Percentiles rank a stretch among this genome's conserved stretches.
phyloP scores from a whole-genome alignment of 2,888 invertebrate species.

The Mylabris sibirica region DNA sequence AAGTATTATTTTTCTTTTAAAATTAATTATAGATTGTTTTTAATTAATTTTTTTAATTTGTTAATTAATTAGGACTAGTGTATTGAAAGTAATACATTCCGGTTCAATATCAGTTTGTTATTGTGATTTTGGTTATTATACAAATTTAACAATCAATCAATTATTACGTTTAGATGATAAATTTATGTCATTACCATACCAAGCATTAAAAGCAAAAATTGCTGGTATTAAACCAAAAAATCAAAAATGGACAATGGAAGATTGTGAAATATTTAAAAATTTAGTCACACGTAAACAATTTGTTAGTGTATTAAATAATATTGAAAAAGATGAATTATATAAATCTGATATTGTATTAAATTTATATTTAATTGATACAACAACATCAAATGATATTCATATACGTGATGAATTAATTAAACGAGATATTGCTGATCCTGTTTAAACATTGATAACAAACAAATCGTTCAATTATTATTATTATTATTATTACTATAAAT shows the following conservation, averaged over 20 bases:
- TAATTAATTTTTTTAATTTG: constrained; percentile 14
- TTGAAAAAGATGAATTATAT: constrained; percentile 69
- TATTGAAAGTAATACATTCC: constrained; percentile 65
- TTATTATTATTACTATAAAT: background rate
- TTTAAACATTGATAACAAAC: background rate
- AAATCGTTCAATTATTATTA: background rate
- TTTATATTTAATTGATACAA: constrained; percentile 76
- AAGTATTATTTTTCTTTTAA: constrained; percentile 44
- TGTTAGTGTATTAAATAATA: constrained; percentile 71
- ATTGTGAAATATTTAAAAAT: constrained; percentile 76
- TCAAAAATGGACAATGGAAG: constrained; percentile 74
- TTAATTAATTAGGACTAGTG: constrained; percentile 62
- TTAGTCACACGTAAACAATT: constrained; percentile 75
- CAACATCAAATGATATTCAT: constrained; percentile 71
- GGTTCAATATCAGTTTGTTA: constrained; percentile 68
- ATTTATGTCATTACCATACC: constrained; percentile 70
- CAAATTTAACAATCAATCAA: constrained; percentile 64
- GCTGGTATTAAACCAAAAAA: constrained; percentile 67
- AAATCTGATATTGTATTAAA: constrained; percentile 70
- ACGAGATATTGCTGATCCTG: constrained; percentile 61
- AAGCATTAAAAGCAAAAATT: constrained; percentile 71
- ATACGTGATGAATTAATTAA: constrained; percentile 71
- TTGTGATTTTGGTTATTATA: constrained; percentile 72
- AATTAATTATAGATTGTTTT: too few species aligned
- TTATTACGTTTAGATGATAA: constrained; percentile 65